Evolutionary conservation across 2,888 invertebrate species (phyloP), one percentile per base, ranked within the genome.

Genomic region (Eumerus sabulonum): DNA sequence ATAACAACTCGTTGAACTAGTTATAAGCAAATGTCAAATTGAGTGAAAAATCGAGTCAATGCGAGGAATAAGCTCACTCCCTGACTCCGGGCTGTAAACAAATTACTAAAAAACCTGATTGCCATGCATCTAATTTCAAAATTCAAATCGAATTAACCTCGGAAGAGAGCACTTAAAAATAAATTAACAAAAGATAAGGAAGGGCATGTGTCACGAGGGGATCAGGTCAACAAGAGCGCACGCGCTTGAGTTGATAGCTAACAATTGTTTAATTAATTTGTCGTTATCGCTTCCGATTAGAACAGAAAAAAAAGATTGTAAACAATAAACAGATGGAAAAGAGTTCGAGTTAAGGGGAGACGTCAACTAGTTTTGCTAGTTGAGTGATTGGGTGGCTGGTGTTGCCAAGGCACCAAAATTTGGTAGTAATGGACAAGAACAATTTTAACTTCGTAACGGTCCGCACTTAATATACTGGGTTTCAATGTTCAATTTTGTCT

Each of bases 311-410:
- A 42, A 47, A 66, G 57, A 67, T 35, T n/a, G 50, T 67, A 67
- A 67, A 67, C 67, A 67, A 67, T 51, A 51, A 67, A 57, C 67
- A 67, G 50, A 67, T 50, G 44, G 7, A 13, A 53, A 27, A 36
- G 19, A 47, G 0, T 7, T 56, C 48, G 44, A 19, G 35, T 3
- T 13, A 13, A 18, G 47, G 17, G 27, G 36, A 16, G 64, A 54
- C 1, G 27, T 5, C 0, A 27, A 27, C 27, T 27, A 7, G 27
- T n/a, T 11, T 7, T 17, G 56, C n/a, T 19, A 12, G 42, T 42
- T 27, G 42, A 35, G 9, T 38, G 27, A 27, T 27, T 1, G 9
- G 13, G 36, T 1, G 9, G 5, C 7, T 13, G 12, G 64, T 53
- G 64, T 64, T 64, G 45, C 64, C 64, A 2, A 16, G 36, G 13